Base-by-base conservation (phyloP, 1,140 invertebrate genomes). In the Teleopsis dalmanni region DNA sequence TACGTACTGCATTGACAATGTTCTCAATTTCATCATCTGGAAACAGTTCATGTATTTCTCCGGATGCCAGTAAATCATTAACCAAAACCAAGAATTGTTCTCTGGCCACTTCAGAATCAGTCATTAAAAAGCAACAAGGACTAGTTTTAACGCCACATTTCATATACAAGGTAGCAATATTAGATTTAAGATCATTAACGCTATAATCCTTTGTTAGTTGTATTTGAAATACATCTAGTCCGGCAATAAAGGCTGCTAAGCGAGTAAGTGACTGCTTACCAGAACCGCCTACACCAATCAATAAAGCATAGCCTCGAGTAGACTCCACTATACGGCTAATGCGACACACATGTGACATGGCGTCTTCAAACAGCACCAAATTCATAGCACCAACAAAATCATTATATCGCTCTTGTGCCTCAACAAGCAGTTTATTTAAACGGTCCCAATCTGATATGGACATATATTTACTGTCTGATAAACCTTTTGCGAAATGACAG, bases 291-390 rank as follows among this genome's bases (percentile, higher is more conserved):
- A 96, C 92, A 31, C 94, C 93, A 31, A 96, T 86, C 3, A 97
- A 69, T 18, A 98, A 70, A 0, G 91, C 93, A 67, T 96, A 95
- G 19, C 93, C 93, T 55, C 91, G 75, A 1, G 92, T 91, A 18
- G 83, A 80, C 72, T 96, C 91, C 50, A 97, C 72, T 51, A 98
- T 95, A 48, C 94, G 79, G 73, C 91, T 95, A 47, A 98, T 97
- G 55, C 88, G 78, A 71, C 87, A 92, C 21, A 95, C 82, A 64
- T 95, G 91, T 51, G 81, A 78, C 83, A 96, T 92, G 3, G 94
- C 93, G 70, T 96, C 93, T 65, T 95, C 90, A 66, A 98, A 98
- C 3, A 98, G 76, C 7, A 98, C 93, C 7, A 98, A 75, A 73
- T 95, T 94, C 90, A 97, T 95, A 1, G 84, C 85, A 4, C 88